A percentile compares a stretch with the other conserved stretches of the same genome.
Evolutionary conservation across 2,888 invertebrate species (phyloP).

Genomic region (Tetheella fluctuosa): DNA sequence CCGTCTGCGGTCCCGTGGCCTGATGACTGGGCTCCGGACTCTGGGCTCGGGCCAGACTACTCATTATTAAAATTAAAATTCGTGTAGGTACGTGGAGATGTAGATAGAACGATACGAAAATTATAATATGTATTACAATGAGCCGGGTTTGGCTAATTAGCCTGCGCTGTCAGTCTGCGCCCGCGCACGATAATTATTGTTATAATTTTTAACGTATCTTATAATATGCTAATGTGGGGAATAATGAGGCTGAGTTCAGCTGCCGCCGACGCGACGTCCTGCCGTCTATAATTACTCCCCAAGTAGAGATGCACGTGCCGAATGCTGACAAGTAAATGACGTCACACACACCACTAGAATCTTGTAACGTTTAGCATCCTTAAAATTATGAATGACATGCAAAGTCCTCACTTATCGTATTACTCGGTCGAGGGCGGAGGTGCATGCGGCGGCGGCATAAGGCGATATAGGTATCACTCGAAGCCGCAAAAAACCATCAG

Average conservation of each 20-base stretch:
- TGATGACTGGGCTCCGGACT: neutral
- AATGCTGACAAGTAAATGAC: no score
- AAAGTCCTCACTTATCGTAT: neutral
- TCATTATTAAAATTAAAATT: slow-evolving; percentile 12
- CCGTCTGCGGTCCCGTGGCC: no score
- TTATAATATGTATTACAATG: slow-evolving; percentile 21
- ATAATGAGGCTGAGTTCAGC: slow-evolving; percentile 15
- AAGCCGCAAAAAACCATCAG: neutral
- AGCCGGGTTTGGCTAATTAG: slow-evolving; percentile 22
- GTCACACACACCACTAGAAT: neutral
- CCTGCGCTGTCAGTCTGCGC: slow-evolving; percentile 20
- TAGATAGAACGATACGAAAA: slow-evolving; percentile 7
- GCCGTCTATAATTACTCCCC: neutral
- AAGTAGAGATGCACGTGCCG: neutral
- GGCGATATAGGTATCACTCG: neutral
- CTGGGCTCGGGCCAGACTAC: neutral
- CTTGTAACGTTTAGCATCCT: neutral
- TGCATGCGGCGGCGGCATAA: neutral
- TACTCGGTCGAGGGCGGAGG: neutral
- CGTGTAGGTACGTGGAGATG: slow-evolving; percentile 14
- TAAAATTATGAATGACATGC: neutral
- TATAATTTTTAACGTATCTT: slow-evolving; percentile 14
- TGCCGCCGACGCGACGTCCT: neutral
- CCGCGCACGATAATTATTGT: slow-evolving; percentile 17
- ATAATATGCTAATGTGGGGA: slow-evolving; percentile 16